Percentiles rank a stretch among this genome's conserved stretches.
These are phyloP conservation scores for Hapalemur alaotrensis DNA, from an alignment of 2,797 vertebrate species.

Conservation along the genomic window DNA sequence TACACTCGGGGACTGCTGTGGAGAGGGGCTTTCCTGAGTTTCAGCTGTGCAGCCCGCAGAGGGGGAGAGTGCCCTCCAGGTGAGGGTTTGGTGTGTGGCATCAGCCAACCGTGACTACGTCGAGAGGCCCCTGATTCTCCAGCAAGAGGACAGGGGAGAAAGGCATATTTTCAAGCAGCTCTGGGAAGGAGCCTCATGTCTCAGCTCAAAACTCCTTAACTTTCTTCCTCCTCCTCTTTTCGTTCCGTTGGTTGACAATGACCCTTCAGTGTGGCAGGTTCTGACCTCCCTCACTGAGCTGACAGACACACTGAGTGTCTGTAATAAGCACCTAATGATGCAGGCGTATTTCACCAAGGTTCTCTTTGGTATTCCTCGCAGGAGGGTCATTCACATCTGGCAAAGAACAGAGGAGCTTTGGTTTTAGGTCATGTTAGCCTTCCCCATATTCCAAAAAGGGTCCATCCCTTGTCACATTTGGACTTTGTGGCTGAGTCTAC, in stretches of 20 bases:
- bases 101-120: not conserved
- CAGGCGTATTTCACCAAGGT: not conserved
- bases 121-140: not conserved
- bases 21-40: not conserved
- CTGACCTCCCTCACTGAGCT: not conserved
- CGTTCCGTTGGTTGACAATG: slow-evolving; percentile 66
- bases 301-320: not conserved
- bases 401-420: not conserved
- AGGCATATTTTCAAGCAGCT: not conserved
- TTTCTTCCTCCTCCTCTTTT: not conserved
- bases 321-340: not conserved
- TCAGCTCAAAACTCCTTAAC: slow-evolving; percentile 41
- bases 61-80: not conserved
- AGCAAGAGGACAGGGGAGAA: not conserved
- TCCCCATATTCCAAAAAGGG: not conserved
- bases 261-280: slow-evolving; percentile 52
- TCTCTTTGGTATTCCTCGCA: not conserved
- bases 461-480: not conserved
- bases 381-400: not conserved
- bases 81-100: not conserved
- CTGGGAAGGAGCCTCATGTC: slow-evolving; percentile 33
- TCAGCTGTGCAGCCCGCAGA: not conserved
- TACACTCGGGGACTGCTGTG: no score
- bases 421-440: not conserved
- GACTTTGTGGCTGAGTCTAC: not conserved